Evolutionary conservation across 2,113 vertebrate genomes (phyloP), one percentile per base, ranked within the genome.

Genomic region (Blennius ocellaris): DNA sequence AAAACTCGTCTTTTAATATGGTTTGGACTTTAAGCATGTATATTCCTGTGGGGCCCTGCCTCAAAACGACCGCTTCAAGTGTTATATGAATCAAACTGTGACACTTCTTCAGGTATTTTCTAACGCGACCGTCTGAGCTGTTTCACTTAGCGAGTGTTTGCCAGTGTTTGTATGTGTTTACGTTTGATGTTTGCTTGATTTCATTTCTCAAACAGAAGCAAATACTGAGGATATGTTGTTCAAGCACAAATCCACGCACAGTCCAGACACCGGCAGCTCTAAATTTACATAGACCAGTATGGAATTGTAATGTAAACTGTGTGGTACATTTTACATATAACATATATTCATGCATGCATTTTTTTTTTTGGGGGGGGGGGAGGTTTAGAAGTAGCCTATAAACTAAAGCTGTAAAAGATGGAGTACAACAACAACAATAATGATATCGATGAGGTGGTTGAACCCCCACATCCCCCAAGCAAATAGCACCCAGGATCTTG

Each of bases 21-120:
- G 63, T 81, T 82, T 77, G 54, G 78, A 58, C 62, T 73, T 81
- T 65, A 62, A 69, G 49, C 30, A 62, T 60, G 44, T 65, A 70
- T 41, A 56, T 75, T 60, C 64, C 76, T 81, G 63, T 62, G 62
- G 72, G 74, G 55, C 64, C 65, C 49, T 61, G 54, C 73, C 73
- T 56, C 79, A 74, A 49, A 75, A 41, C 43, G 48, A 76, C 47
- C 21, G 56, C 57, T 73, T 65, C 61, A 59, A 59, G 52, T 76
- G 45, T 82, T 72, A 66, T 48, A 64, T 69, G 62, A 60, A 66
- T 14, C 54, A 71, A 47, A 72, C 11, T 59, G 61, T 54, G 64
- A 56, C 12, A 37, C 53, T 65, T 70, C 66, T 67, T 69, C 11
- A 59, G 50, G 76, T 30, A 56, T 73, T 57, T 14, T 17, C 47